Evolutionary conservation across 2,888 invertebrate genomes (phyloP).

Genomic region (Coelopa pilipes): DNA sequence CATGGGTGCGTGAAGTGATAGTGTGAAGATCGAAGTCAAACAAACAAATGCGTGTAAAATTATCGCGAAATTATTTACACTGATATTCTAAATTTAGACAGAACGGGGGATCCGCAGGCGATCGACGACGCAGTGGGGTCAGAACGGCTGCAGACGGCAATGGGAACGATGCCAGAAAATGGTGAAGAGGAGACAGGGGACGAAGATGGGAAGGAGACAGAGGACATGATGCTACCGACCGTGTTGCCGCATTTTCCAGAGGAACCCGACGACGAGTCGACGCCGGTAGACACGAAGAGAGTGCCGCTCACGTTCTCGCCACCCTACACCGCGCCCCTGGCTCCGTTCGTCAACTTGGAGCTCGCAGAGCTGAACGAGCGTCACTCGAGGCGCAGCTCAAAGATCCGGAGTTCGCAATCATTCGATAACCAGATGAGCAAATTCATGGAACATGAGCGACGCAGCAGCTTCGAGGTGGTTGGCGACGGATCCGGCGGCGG

Average conservation of each 20-base stretch:
- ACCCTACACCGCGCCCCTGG: slow-evolving; percentile 55
- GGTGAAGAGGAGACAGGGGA: slow-evolving; percentile 1
- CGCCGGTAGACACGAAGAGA: slow-evolving; percentile 26
- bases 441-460: slow-evolving; percentile 49
- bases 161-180: slow-evolving; percentile 29
- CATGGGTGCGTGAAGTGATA: slow-evolving; percentile 35
- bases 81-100: slow-evolving; percentile 38
- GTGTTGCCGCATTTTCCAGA: slow-evolving; percentile 2
- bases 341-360: slow-evolving; percentile 51
- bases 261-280: slow-evolving; percentile 38
- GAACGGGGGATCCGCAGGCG: too few species aligned
- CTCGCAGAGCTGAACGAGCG: slow-evolving; percentile 43
- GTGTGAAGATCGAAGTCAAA: background rate
- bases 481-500: slow-evolving; percentile 27
- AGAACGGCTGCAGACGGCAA: slow-evolving; percentile 31
- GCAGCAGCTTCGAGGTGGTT: slow-evolving; percentile 13
- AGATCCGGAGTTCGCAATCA: background rate
- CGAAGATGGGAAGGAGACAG: slow-evolving; percentile 22
- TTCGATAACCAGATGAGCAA: slow-evolving; percentile 32
- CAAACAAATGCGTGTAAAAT: background rate
- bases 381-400: slow-evolving; percentile 19
- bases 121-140: slow-evolving; percentile 6
- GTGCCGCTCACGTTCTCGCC: slow-evolving; percentile 41
- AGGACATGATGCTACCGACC: slow-evolving; percentile 16
- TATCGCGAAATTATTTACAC: background rate